These are phyloP conservation scores for Drosophila percnosoma DNA, from an alignment of 2,888 invertebrate genomes.

Conservation along the genomic window DNA sequence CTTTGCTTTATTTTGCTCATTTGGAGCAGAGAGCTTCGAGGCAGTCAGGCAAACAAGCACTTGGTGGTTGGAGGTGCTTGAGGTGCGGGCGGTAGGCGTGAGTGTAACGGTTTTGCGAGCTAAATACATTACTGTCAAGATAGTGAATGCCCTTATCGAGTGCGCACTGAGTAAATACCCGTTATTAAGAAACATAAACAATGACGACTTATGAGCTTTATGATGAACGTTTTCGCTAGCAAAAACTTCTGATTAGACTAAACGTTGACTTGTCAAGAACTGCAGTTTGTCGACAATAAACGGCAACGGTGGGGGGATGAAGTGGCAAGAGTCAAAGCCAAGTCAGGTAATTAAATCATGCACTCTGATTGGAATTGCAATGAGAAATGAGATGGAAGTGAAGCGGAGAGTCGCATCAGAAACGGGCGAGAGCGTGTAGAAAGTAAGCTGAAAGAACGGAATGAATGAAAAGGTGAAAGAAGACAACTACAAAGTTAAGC, in stretches of 20 bases:
- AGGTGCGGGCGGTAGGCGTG: not conserved
- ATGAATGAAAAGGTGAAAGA: constrained; percentile 47
- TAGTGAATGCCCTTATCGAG: constrained; percentile 53
- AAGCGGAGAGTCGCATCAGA: constrained; percentile 4
- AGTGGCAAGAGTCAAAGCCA: constrained; percentile 57
- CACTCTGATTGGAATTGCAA: constrained; percentile 28
- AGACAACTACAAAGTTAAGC: constrained; percentile 30
- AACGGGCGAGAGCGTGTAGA: constrained; percentile 49
- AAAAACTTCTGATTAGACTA: constrained; percentile 42
- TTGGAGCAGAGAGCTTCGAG: not conserved
- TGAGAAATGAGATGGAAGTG: constrained; percentile 19
- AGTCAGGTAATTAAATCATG: constrained; percentile 40
- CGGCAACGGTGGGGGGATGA: no score
- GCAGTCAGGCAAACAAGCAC: not conserved
- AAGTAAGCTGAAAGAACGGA: constrained; percentile 36
- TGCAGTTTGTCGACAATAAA: constrained; percentile 1
- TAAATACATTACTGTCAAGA: constrained; percentile 58
- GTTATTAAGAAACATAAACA: constrained; percentile 66
- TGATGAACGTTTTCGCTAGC: constrained; percentile 21
- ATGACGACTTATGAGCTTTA: constrained; percentile 53
- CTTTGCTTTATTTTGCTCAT: not conserved
- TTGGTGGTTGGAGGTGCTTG: not conserved
- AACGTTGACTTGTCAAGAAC: constrained; percentile 14
- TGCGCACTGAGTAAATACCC: constrained; percentile 50
- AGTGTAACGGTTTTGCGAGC: constrained; percentile 1